Base-by-base conservation (phyloP, 2,113 vertebrate genomes). In the Erythrolamprus reginae region DNA sequence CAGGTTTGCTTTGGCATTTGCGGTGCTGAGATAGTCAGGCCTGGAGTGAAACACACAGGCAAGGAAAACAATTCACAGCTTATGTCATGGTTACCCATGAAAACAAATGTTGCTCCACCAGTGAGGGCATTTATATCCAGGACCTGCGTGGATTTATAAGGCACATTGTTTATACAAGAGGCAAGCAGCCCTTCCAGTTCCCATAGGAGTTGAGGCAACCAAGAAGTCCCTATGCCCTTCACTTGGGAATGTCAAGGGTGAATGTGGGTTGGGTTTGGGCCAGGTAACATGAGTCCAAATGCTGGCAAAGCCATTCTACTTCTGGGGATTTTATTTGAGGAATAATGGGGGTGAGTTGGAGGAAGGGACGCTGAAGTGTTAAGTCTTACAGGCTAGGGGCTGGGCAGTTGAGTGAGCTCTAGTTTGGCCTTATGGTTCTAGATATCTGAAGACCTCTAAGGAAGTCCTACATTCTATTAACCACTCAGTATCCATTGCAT, bases 41-140 rank as follows among this genome's bases (percentile, higher is more conserved):
- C 92, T 45, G 93, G 77, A 91, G 61, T 7, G 6, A 58, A 45
- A 88, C 1, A 5, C 10, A 2, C 92, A 55, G 65, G n/a, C 83
- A 82, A 53, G 88, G 42, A 51, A 21, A 93, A 88, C 93, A 91
- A 47, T 53, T 3, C 19, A 15, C 12, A 7, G 47, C 61, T 61
- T 84, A 88, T 93, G 90, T 95, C 95, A 95, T 95, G 95, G 95
- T 93, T 90, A 96, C 94, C 0, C 1, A 91, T n/a, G 0, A 1
- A 94, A 96, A 96, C 95, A 95, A 95, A 92, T 8, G 24, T 88
- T 6, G 0, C 88, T 42, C 12, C 91, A 56, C 48, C 48, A 90
- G 70, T 89, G 0, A 10, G 90, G 93, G 93, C 96, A 96, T 96
- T 96, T 96, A 95, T 96, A 96, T 88, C 93, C 83, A 53, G 70